phyloP scores from a whole-genome alignment of 2,113 vertebrate species.

The Periophthalmus modestus region DNA sequence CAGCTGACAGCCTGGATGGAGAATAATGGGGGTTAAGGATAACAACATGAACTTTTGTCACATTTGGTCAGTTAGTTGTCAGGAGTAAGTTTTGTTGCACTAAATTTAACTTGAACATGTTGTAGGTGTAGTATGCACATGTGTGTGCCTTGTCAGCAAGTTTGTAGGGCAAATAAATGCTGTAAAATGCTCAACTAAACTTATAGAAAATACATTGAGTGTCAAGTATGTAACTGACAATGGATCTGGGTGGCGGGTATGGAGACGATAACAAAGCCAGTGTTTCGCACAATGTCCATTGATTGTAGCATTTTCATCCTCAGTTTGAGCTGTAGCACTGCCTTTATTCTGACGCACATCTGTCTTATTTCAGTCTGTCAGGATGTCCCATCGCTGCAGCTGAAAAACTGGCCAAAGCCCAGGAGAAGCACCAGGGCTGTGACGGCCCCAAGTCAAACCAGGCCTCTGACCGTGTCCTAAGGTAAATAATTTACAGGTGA shows the following conservation, averaged over 20 bases:
- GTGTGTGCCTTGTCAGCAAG: conserved; percentile 24
- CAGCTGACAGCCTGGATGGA: conserved; percentile 56
- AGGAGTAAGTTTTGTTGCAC: conserved; percentile 33
- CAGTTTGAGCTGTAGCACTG: background rate
- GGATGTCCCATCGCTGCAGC: conserved; percentile 98
- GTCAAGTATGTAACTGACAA: conserved; percentile 33
- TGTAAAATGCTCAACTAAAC: conserved; percentile 34
- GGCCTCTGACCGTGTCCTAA: conserved; percentile 95
- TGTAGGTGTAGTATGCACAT: conserved; percentile 7
- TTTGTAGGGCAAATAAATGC: conserved; percentile 29
- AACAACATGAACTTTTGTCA: conserved; percentile 57
- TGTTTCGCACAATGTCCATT: conserved; percentile 13
- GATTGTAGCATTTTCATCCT: conserved; percentile 16
- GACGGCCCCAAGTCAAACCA: conserved; percentile 94
- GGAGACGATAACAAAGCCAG: conserved; percentile 16
- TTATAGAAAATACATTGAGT: conserved; percentile 45
- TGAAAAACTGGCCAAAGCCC: conserved; percentile 97
- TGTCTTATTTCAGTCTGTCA: conserved; percentile 87
- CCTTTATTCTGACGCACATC: background rate
- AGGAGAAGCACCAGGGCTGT: conserved; percentile 96
- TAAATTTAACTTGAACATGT: conserved; percentile 4
- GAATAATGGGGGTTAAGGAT: conserved; percentile 62
- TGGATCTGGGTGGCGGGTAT: conserved; percentile 26
- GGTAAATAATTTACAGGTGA: conserved; percentile 77
- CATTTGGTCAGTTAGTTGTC: conserved; percentile 61